Evolutionary conservation across 2,888 invertebrate genomes (phyloP), one percentile per base, ranked within the genome.

Genomic region (Noctua janthina): DNA sequence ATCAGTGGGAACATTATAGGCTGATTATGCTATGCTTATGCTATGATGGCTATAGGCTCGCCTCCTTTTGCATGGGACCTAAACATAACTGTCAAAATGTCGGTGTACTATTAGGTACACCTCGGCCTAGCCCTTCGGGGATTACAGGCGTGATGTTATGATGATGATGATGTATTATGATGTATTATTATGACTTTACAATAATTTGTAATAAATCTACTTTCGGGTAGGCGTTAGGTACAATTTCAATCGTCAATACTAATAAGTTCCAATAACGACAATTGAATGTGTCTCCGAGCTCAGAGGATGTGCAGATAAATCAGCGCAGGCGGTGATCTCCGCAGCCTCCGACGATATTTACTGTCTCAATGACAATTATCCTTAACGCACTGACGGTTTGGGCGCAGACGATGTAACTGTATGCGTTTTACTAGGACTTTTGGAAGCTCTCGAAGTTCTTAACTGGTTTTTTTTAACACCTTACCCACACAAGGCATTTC

Each of bases 281-380:
- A 46, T 68, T 46, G 68, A 46, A 68, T 68, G n/a, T 46, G 46
- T 17, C n/a, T 68, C 68, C 17, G 20, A 39, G 4, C 68, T 46
- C 17, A 17, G 8, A n/a, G 39, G 8, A n/a, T 46, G 46, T n/a
- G 39, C 10, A 0, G 15, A 68, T 84, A 81, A 84, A 76, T 84
- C 74, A 68, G 71, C 8, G 54, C 11, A 29, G 51, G 15, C 68
- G 39, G 66, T 74, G 81, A 84, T 74, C 76, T 70, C 35, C 23
- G 59, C 64, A 56, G 59, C 64, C 46, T 74, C 29, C 20, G 23
- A 11, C 54, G 70, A 81, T 74, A 51, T 84, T 85, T 76, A 81
- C 74, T 71, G 71, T 70, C 67, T 35, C 73, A 69, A 51, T 62
- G 74, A 74, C 67, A 80, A 76, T 79, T 69, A 72, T 79, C 67